A percentile compares a stretch with the other conserved stretches of the same genome.
Conservation (phyloP, 2,888 invertebrate genomes). For the Bembecia ichneumoniformis region DNA sequence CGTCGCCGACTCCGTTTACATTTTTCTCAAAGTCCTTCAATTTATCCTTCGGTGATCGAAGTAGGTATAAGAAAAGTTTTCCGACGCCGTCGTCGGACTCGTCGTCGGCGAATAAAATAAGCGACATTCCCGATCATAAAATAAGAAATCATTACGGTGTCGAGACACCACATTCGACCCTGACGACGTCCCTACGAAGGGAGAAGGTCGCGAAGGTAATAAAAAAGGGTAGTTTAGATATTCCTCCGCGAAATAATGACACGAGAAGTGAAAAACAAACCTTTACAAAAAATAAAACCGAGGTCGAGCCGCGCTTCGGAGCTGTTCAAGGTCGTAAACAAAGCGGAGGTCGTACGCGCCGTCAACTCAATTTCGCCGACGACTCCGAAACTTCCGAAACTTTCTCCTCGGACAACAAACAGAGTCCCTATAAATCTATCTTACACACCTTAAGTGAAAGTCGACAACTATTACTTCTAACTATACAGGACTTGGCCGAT, state of each 20-base stretch:
- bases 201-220: conserved; percentile 14
- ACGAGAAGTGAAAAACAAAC: conserved; percentile 6
- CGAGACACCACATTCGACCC: conserved; percentile 1
- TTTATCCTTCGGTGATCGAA: conserved; percentile 16
- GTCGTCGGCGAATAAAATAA: conserved; percentile 12
- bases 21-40: conserved; percentile 12
- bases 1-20: conserved; percentile 7
- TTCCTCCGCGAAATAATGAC: conserved; percentile 7
- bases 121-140: conserved; percentile 8
- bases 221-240: conserved; percentile 12
- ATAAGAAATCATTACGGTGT: conserved; percentile 11
- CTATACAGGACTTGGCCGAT: conserved; percentile 1
- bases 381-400: not conserved
- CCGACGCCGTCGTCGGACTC: conserved; percentile 14
- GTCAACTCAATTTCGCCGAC: not conserved
- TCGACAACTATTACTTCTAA: conserved; percentile 2
- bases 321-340: conserved; percentile 12
- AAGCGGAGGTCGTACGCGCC: conserved; percentile 6
- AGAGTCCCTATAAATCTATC: not conserved
- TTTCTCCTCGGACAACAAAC: not conserved
- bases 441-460: not conserved
- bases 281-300: conserved; percentile 5
- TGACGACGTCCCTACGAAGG: conserved; percentile 8
- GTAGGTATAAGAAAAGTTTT: conserved; percentile 18
- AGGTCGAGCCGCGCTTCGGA: conserved; percentile 5